A percentile compares a stretch with the other conserved stretches of the same genome.
These are phyloP conservation scores for Petrolisthes cinctipes DNA, from an alignment of 2,888 invertebrate genomes.

Conservation along the genomic window DNA sequence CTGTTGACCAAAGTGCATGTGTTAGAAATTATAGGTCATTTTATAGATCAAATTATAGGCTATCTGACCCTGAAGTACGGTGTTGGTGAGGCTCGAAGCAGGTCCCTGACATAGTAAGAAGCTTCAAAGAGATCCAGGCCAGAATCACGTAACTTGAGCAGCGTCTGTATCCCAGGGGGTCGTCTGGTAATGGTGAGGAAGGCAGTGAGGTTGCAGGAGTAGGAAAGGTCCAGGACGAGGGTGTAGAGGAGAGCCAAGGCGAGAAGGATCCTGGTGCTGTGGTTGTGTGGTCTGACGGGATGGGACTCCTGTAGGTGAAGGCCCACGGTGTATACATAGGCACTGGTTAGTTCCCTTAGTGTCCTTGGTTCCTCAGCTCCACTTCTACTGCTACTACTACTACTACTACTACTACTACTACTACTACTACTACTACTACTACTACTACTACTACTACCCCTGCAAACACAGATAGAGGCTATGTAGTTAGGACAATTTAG, in stretches of 20 bases:
- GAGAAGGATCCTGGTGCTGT: not conserved
- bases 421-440: not conserved
- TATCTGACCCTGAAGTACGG: conserved; percentile 2
- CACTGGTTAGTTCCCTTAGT: not conserved
- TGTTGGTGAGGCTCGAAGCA: not conserved
- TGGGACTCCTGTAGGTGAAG: conserved; percentile 5
- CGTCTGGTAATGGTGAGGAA: conserved; percentile 45
- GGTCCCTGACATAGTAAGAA: not conserved
- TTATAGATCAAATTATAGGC: not conserved
- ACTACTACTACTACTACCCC: not conserved
- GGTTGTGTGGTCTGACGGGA: not conserved
- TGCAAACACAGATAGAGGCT: not conserved
- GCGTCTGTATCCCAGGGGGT: conserved; percentile 48
- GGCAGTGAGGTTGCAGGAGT: conserved; percentile 66
- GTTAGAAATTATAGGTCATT: not conserved
- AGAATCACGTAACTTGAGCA: conserved; percentile 32
- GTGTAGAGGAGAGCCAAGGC: conserved; percentile 22
- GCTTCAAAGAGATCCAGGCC: not conserved
- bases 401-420: not conserved
- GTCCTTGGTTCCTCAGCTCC: not conserved
- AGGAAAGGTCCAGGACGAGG: conserved; percentile 29
- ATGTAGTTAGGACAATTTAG: no score
- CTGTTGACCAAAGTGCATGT: no score
- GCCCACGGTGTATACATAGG: not conserved
- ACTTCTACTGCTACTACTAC: not conserved